Evolutionary conservation across 1,140 invertebrate genomes (phyloP).

Genomic region (Drosophila pectinifera): DNA sequence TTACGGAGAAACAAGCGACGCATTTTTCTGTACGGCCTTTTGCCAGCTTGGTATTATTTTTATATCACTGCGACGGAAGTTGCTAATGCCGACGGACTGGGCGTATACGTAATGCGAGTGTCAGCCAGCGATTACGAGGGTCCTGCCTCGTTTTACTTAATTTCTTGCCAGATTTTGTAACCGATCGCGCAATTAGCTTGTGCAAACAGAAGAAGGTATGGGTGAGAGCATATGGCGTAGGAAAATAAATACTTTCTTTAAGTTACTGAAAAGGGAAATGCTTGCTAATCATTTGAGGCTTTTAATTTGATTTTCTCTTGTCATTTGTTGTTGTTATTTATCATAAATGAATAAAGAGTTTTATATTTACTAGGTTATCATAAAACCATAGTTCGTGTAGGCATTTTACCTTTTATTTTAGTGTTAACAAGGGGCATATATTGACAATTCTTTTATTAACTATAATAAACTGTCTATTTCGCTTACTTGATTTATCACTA

Average conservation of each 20-base stretch:
- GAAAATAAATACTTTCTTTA: background rate
- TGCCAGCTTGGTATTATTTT: constrained; percentile 16
- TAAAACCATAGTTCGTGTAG: background rate
- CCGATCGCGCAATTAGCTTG: constrained; percentile 26
- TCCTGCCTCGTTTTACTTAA: constrained; percentile 16
- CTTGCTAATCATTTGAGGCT: background rate
- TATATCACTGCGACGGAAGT: constrained; percentile 61
- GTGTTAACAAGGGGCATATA: background rate
- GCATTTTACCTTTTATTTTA: background rate
- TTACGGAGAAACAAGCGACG: constrained; percentile 52
- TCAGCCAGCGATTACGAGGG: constrained; percentile 35
- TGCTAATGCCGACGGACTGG: constrained; percentile 48
- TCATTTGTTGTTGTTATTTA: background rate
- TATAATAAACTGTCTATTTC: too few species aligned
- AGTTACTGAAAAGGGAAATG: background rate
- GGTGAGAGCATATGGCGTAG: background rate
- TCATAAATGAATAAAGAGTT: background rate
- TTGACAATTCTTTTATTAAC: too few species aligned
- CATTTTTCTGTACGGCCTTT: constrained; percentile 36
- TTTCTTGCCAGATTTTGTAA: constrained; percentile 25
- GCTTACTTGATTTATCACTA: too few species aligned
- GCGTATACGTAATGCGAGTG: constrained; percentile 69
- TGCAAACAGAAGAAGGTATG: constrained; percentile 6
- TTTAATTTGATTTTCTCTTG: background rate
- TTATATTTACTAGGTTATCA: background rate